These are phyloP conservation scores for Todus mexicanus DNA, from an alignment of 2,797 vertebrate species.

Conservation along the genomic window DNA sequence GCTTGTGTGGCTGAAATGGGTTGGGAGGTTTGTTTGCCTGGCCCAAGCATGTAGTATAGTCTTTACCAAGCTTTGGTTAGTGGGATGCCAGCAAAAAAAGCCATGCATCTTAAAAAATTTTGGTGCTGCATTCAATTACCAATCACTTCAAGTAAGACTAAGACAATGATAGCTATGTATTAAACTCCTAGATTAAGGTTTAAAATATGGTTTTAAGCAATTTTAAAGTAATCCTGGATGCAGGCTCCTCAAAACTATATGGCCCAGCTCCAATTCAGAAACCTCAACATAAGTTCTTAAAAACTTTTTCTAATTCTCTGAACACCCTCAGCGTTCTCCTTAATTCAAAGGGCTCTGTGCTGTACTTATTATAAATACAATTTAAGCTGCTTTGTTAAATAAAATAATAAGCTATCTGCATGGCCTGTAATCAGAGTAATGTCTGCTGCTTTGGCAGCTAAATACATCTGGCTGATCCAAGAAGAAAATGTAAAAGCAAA, in stretches of 20 bases:
- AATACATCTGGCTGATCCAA: neutral
- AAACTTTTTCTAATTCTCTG: neutral
- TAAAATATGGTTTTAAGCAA: neutral
- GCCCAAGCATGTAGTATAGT: accelerated
- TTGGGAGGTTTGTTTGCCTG: neutral
- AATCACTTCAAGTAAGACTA: neutral
- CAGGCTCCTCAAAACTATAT: neutral
- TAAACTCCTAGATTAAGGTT: neutral
- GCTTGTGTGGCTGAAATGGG: neutral
- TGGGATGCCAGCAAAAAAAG: accelerated
- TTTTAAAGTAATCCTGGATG: neutral
- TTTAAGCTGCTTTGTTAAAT: neutral
- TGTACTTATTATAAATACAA: neutral
- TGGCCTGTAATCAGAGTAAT: neutral
- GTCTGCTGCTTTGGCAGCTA: neutral
- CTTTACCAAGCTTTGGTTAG: too few species aligned
- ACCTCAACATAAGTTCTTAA: neutral
- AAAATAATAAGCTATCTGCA: neutral
- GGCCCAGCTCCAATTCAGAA: neutral
- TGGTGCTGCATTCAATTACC: neutral
- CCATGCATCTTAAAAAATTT: neutral
- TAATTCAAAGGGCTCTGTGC: neutral
- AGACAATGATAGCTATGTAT: neutral
- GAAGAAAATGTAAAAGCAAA: neutral
- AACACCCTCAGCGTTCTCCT: neutral